Evolutionary conservation across 2,797 vertebrate species (phyloP).

Genomic region (Enteromius viviparus): DNA sequence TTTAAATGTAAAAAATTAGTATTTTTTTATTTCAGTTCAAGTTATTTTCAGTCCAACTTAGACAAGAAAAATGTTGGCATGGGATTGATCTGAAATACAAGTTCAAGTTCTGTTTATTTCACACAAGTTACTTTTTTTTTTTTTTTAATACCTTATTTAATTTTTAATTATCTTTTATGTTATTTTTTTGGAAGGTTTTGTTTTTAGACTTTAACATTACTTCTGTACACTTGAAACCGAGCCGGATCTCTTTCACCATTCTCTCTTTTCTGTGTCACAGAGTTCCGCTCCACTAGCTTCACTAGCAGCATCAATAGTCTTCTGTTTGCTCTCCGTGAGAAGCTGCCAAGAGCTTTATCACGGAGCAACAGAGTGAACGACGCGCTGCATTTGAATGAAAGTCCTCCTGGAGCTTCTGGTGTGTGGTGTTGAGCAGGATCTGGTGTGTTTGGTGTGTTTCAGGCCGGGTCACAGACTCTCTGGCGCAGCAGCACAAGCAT

Average conservation of each 20-base stretch:
- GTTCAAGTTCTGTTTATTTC: no score
- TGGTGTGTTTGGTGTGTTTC: constrained; percentile 35
- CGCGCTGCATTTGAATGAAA: neutral
- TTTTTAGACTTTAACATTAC: neutral
- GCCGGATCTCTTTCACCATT: neutral
- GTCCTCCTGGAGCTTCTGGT: no score
- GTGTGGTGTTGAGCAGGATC: neutral
- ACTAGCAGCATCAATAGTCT: constrained; percentile 37
- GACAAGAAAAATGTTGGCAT: no score
- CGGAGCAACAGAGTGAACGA: neutral
- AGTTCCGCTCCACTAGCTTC: constrained; percentile 41
- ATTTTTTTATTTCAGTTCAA: no score
- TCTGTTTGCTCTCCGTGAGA: constrained; percentile 15
- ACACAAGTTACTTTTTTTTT: no score
- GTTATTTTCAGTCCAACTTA: no score
- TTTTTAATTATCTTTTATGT: no score
- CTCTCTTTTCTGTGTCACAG: constrained; percentile 7
- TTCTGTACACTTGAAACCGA: neutral
- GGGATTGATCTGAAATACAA: no score
- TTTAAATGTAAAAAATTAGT: no score
- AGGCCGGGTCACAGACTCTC: constrained; percentile 87
- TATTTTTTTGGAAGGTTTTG: no score
- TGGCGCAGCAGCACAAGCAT: constrained; percentile 78
- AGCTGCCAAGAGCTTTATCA: neutral
- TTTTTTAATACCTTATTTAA: no score